Conservation (phyloP, 92 coral and sea anemone species). For the Ricordea florida region DNA sequence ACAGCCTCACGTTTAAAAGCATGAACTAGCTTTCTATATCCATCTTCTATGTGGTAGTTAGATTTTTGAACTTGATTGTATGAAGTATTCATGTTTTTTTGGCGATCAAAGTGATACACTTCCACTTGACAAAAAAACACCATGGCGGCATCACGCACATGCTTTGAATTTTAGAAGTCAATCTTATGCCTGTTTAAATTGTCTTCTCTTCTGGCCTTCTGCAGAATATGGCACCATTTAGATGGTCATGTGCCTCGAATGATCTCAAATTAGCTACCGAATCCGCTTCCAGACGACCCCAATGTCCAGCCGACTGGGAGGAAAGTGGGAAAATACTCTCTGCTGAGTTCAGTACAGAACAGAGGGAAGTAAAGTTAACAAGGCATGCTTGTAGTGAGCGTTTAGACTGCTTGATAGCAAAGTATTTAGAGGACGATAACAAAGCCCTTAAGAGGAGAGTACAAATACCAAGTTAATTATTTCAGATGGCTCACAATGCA, state of each 20-base stretch:
- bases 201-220: constrained; percentile 19
- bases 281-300: not conserved
- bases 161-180: not conserved
- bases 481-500: not conserved
- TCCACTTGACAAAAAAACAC: constrained; percentile 20
- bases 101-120: constrained; percentile 25
- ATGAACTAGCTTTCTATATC: constrained; percentile 7
- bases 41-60: constrained; percentile 5
- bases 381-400: constrained; percentile 4
- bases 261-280: constrained; percentile 16
- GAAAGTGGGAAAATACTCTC: not conserved
- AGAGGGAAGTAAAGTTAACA: not conserved
- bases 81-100: constrained; percentile 5
- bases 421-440: not conserved
- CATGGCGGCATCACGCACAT: constrained; percentile 20
- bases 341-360: constrained; percentile 11
- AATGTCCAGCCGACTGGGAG: constrained; percentile 19
- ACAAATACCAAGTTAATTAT: not conserved
- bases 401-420: not conserved
- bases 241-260: constrained; percentile 15
- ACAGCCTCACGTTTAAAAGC: no score
- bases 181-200: constrained; percentile 1
- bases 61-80: constrained; percentile 16
- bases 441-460: constrained; percentile 14
- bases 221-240: constrained; percentile 44